These are phyloP conservation scores for Melanotaenia duboulayi DNA, from an alignment of 2,113 vertebrate species.

Conservation along the genomic window DNA sequence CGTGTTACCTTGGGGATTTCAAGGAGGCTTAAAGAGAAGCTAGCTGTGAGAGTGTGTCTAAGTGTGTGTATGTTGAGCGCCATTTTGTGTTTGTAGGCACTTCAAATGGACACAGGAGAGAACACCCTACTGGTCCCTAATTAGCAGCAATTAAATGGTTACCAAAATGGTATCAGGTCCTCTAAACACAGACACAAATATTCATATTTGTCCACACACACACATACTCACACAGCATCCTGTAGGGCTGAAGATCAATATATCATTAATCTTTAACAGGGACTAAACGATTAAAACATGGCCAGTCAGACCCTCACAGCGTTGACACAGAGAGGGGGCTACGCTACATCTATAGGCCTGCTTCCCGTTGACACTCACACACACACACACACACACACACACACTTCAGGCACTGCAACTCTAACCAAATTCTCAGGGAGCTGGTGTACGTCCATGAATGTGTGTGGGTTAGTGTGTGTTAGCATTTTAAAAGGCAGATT, in stretches of 20 bases:
- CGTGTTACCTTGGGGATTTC: constrained; percentile 77
- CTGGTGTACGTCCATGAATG: constrained; percentile 27
- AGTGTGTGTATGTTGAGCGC: constrained; percentile 37
- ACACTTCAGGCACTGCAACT: constrained; percentile 60
- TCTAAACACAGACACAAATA: constrained; percentile 25
- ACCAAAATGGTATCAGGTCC: constrained; percentile 50
- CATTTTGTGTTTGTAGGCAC: constrained; percentile 61
- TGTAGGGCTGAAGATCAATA: constrained; percentile 76
- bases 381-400: constrained; percentile 60
- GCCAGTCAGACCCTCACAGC: constrained; percentile 69
- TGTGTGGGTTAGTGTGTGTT: constrained; percentile 43
- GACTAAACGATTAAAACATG: constrained; percentile 78
- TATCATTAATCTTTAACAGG: constrained; percentile 83
- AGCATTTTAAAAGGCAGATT: constrained; percentile 77
- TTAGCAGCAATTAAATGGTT: constrained; percentile 67
- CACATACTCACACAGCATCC: constrained; percentile 40
- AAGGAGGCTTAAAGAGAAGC: constrained; percentile 79
- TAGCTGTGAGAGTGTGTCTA: constrained; percentile 57
- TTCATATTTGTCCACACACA: neutral
- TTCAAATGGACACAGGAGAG: constrained; percentile 54
- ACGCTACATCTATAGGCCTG: constrained; percentile 79
- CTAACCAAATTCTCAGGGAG: constrained; percentile 66
- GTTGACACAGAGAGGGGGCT: constrained; percentile 77
- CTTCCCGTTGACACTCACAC: constrained; percentile 75
- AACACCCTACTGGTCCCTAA: constrained; percentile 56